phyloP scores from a whole-genome alignment of 1,140 invertebrate species.

The Anastatus disparis region DNA sequence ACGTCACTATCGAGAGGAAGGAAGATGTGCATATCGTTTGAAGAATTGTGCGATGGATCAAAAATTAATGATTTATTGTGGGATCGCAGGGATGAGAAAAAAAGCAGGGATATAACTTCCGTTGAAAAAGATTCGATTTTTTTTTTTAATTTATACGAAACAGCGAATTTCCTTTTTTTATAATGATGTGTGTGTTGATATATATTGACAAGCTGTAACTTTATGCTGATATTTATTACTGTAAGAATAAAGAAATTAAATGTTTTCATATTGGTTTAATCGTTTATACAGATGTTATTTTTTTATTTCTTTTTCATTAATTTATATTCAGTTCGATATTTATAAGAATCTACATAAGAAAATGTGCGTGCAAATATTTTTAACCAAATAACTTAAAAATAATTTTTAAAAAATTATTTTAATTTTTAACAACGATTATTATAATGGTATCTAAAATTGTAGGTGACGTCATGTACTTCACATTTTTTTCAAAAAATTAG shows the following conservation, averaged over 20 bases:
- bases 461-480: no score
- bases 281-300: no score
- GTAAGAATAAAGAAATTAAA: not conserved
- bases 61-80: not conserved
- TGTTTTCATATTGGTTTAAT: not conserved
- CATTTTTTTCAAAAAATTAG: no score
- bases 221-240: not conserved
- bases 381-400: no score
- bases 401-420: no score
- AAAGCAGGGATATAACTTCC: not conserved
- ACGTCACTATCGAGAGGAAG: slow-evolving; percentile 55
- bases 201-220: not conserved
- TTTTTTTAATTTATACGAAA: not conserved
- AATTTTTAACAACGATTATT: no score
- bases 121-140: not conserved
- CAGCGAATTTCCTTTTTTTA: not conserved
- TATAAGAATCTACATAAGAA: no score
- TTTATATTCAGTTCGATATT: no score
- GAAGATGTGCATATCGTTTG: slow-evolving; percentile 68
- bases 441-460: no score
- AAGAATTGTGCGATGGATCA: not conserved
- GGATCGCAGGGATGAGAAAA: not conserved
- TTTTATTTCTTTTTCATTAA: no score
- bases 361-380: no score
- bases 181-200: not conserved